These are phyloP conservation scores for Pachypeltis micranthus DNA, from an alignment of 1,140 invertebrate genomes.

Conservation along the genomic window DNA sequence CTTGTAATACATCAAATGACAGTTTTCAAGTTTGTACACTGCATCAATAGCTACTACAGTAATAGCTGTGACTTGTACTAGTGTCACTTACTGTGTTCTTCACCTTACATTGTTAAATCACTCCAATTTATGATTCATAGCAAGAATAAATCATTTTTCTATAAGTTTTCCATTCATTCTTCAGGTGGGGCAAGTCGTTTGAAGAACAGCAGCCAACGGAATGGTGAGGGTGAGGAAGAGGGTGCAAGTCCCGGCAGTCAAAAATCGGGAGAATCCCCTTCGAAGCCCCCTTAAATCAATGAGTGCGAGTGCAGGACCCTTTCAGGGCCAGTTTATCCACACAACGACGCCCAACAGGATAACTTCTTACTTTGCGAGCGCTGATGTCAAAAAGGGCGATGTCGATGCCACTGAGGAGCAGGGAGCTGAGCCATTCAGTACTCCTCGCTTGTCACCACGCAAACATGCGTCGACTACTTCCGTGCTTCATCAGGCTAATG, in stretches of 20 bases:
- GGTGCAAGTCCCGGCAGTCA: neutral
- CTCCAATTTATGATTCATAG: too few species aligned
- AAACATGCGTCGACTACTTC: conserved; percentile 16
- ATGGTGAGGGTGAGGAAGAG: conserved; percentile 16
- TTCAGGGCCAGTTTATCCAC: conserved; percentile 27
- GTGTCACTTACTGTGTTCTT: too few species aligned
- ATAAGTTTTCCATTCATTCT: too few species aligned
- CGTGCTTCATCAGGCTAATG: conserved; percentile 16
- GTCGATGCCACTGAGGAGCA: neutral
- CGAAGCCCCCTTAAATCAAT: neutral
- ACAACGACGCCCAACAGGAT: conserved; percentile 20
- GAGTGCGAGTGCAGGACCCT: conserved; percentile 12
- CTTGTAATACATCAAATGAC: too few species aligned
- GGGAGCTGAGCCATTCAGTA: neutral
- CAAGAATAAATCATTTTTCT: too few species aligned
- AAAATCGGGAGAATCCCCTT: conserved; percentile 3
- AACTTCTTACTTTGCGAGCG: conserved; percentile 11
- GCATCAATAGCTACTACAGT: too few species aligned
- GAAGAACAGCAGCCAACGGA: neutral
- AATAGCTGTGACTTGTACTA: too few species aligned
- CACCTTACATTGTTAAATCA: too few species aligned
- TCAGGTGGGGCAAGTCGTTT: too few species aligned
- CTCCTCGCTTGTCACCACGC: conserved; percentile 13
- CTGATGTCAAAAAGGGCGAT: neutral
- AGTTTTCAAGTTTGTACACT: too few species aligned